Base-by-base conservation (phyloP, 2,797 vertebrate species). In the Cephalopachus bancanus region DNA sequence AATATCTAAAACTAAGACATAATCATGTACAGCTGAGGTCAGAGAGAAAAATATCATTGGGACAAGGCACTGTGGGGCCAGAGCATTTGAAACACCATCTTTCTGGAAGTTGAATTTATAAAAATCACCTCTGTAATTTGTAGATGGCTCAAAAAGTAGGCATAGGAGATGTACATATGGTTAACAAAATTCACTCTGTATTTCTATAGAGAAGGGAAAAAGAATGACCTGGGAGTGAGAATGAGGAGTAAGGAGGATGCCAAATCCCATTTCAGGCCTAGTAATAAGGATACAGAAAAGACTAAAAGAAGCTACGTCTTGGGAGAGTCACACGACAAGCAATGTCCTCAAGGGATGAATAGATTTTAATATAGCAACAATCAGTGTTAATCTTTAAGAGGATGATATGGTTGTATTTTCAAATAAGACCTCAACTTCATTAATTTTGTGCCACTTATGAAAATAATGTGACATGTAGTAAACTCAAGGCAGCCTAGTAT, bases 361-460 rank as follows among this genome's bases (percentile, higher is more conserved):
- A 78, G 6, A 28, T 93, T 95, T 89, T 92, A 91, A 53, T 74
- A 53, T 72, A 74, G 72, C 67, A 62, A 53, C 83, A 1, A 75
- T 84, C 6, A 24, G 49, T 74, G 6, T 72, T 78, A 85, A 84
- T 85, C n/a, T 87, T 92, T 74, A 91, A 85, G 57, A 85, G n/a
- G 26, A 37, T 91, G 60, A 64, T 37, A 69, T 0, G 0, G 44
- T 71, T 80, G 11, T 60, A 59, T 89, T 96, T 92, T 91, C 69
- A 91, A 69, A 91, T 91, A 91, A 69, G 51, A 64, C 91, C 10
- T 30, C 86, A 84, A 59, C 30, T 0, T 26, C 51, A 95, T 89
- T 78, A 55, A 57, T 92, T 96, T 88, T 92, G 80, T 83, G 15
- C 30, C 24, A 10, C 33, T 93, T 44, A 7, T 85, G 22, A 96